phyloP scores from a whole-genome alignment of 1,140 invertebrate genomes.

The Camponotus floridanus region DNA sequence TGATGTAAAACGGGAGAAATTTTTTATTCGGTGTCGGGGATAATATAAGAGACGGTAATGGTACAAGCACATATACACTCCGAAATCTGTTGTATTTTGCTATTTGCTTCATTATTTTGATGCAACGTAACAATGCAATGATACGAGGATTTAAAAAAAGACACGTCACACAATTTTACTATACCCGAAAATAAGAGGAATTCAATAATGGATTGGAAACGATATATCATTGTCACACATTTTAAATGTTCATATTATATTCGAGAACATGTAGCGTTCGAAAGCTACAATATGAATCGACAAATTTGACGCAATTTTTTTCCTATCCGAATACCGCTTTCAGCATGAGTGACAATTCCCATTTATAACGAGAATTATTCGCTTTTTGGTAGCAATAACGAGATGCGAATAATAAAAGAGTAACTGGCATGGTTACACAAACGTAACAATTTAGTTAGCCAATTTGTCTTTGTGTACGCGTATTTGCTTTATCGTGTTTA shows the following conservation, averaged over 20 bases:
- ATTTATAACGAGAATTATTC: conserved; percentile 58
- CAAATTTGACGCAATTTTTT: conserved; percentile 50
- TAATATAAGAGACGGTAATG: neutral
- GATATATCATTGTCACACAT: conserved; percentile 34
- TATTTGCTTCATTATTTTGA: neutral
- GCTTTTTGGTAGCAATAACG: conserved; percentile 35
- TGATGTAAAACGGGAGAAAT: neutral
- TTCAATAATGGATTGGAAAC: conserved; percentile 23
- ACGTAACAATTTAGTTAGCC: conserved; percentile 56
- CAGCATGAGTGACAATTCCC: conserved; percentile 53
- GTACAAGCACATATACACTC: neutral
- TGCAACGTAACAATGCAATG: neutral
- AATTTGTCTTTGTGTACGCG: conserved; percentile 37
- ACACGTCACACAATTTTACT: conserved; percentile 26
- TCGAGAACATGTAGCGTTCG: conserved; percentile 22
- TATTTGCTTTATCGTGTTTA: conserved; percentile 43
- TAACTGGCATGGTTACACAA: conserved; percentile 40
- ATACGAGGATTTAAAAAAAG: neutral
- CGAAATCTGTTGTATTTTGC: neutral
- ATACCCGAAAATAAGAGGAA: conserved; percentile 17
- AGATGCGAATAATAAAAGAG: conserved; percentile 52
- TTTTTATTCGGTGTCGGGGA: neutral
- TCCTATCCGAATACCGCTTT: conserved; percentile 46
- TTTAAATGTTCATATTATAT: conserved; percentile 42
- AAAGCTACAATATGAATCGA: conserved; percentile 16